phyloP scores from a whole-genome alignment of 35 echinoderm and acorn worm species.

The Acanthaster planci region DNA sequence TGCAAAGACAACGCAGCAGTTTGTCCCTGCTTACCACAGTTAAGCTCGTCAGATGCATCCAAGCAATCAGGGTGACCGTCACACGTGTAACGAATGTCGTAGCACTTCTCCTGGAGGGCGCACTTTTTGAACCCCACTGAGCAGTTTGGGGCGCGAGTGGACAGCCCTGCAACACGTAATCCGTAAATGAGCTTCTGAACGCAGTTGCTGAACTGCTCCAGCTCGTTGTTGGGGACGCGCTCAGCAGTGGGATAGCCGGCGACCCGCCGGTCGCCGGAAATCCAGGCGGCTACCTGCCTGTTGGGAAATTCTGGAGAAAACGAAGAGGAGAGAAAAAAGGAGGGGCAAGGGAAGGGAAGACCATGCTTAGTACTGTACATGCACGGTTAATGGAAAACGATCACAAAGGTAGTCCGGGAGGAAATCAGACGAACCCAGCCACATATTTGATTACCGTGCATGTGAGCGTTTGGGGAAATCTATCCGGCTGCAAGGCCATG shows the following conservation, averaged over 20 bases:
- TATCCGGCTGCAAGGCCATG: too few relatives aligned
- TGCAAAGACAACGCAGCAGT: background rate
- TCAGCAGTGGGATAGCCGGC: background rate
- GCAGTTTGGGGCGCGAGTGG: constrained; percentile 6
- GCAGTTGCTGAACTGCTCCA: background rate
- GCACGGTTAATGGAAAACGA: background rate
- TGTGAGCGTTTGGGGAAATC: too few relatives aligned
- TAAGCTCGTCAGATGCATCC: constrained; percentile 34
- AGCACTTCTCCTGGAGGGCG: constrained; percentile 34
- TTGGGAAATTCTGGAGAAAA: background rate
- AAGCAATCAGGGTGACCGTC: constrained; percentile 42
- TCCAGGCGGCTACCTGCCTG: background rate
- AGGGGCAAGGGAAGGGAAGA: background rate
- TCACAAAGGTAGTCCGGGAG: background rate
- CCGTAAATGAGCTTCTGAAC: background rate
- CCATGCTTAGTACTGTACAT: constrained; percentile 10
- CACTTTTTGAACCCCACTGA: constrained; percentile 10
- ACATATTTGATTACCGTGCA: background rate
- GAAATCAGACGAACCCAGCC: background rate
- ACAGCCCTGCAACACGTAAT: constrained; percentile 18
- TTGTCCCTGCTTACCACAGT: constrained; percentile 40
- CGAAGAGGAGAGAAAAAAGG: background rate
- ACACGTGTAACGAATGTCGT: constrained; percentile 34
- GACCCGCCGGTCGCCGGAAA: background rate
- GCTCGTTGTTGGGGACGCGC: background rate